These are phyloP conservation scores for Calidris pugnax DNA, from an alignment of 2,113 vertebrate genomes.

Conservation along the genomic window DNA sequence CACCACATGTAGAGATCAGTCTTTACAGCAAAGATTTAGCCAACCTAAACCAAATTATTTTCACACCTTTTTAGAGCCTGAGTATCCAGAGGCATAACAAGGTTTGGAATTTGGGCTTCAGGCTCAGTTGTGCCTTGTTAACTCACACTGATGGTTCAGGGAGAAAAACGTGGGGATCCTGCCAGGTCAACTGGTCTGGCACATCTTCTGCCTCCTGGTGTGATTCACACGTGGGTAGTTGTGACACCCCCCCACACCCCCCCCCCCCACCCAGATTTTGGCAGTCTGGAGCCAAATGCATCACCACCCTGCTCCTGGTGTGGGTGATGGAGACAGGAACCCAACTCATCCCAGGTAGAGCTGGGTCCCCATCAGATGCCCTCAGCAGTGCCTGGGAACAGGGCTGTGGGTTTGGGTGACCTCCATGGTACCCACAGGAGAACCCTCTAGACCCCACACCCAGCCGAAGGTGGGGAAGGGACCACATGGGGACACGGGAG, in stretches of 20 bases:
- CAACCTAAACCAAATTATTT: neutral
- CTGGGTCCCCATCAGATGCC: neutral
- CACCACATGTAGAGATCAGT: accelerated
- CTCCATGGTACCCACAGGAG: neutral
- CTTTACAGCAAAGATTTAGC: neutral
- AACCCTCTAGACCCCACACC: accelerated
- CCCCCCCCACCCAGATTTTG: neutral
- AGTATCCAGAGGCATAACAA: neutral
- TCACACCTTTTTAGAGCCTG: neutral
- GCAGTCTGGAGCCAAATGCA: neutral
- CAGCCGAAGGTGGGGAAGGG: neutral
- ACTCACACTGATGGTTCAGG: neutral
- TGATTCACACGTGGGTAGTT: accelerated
- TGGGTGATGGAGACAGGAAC: neutral
- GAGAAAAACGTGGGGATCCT: neutral
- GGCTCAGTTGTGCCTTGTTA: neutral
- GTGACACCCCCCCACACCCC: no score
- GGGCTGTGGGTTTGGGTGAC: neutral
- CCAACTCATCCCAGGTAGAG: neutral
- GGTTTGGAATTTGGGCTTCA: neutral
- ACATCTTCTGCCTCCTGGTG: neutral
- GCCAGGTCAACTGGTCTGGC: neutral
- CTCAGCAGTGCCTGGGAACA: accelerated
- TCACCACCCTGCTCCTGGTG: neutral
- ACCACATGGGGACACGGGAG: accelerated